Evolutionary conservation across 2,888 invertebrate species (phyloP), one percentile per base, ranked within the genome.

Genomic region (Willowsia nigromaculata): DNA sequence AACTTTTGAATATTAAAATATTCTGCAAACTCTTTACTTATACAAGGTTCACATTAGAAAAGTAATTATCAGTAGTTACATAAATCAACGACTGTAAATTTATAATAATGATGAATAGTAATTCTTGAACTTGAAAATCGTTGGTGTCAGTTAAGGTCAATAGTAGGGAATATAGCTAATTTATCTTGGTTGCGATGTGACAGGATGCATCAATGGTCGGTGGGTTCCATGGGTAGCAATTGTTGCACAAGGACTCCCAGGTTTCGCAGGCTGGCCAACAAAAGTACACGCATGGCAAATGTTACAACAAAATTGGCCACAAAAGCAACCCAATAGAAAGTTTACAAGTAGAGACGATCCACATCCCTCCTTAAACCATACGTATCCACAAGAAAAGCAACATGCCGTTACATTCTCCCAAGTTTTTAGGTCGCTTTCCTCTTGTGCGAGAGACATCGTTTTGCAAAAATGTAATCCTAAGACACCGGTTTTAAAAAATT

Each of bases 331-430:
- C 40, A 78, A 11, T 43, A 13, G 25, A 11, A 59, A 43, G 90
- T 91, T 6, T 85, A 1, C 22, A 68, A 71, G 47, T 89, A 91
- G 5, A 76, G 40, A 11, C 0, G 53, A 25, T n/a, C 89, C 89
- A 1, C 40, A 25, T 6, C 91, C 90, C 68, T 91, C 90, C 40
- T 91, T 91, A 18, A 90, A 83, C 91, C 91, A 91, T 0, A 91
- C 87, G 18, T 81, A 82, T 0, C 90, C 90, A 27, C 74, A 71
- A 15, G 91, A 81, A 25, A 83, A 89, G 22, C 89, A 91, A 56
- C 89, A 90, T 5, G 90, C 90, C 89, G 89, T 90, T 74, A 87
- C 18, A 15, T 68, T 47, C 83, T 91, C 91, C 91, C 91, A 91
- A 1, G 30, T 27, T 4, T 65, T n/a, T 43, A 91, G 56, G 0